These are phyloP conservation scores for Corella eumyota DNA, from an alignment of 23 tunicate genomes.

Conservation along the genomic window DNA sequence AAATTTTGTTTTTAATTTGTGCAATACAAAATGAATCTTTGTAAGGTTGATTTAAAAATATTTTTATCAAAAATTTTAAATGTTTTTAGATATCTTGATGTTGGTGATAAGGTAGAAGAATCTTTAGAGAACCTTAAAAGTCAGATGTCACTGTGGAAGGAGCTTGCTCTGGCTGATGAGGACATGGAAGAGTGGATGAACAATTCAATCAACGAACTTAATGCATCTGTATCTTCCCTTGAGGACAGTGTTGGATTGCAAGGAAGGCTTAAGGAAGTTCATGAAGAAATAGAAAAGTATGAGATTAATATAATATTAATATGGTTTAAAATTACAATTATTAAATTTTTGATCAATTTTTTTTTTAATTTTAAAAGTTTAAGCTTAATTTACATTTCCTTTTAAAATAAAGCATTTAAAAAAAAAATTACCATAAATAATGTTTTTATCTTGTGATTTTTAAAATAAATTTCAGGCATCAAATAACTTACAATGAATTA, in stretches of 20 bases:
- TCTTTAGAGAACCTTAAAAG: constrained; percentile 38
- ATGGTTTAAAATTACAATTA: not conserved
- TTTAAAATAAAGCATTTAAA: not conserved
- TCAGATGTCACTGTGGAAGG: constrained; percentile 68
- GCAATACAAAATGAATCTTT: not conserved
- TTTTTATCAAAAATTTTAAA: not conserved
- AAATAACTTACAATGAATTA: constrained; percentile 29
- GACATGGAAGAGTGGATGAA: constrained; percentile 87
- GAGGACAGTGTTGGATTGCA: constrained; percentile 60
- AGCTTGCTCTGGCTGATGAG: constrained; percentile 66
- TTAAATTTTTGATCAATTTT: no score
- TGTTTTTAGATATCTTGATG: constrained; percentile 68
- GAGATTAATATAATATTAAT: no score
- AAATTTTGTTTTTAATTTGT: not conserved
- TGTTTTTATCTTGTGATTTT: not conserved
- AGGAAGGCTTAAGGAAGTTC: constrained; percentile 32
- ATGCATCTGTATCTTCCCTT: constrained; percentile 75
- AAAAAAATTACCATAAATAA: not conserved
- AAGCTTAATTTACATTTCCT: not conserved
- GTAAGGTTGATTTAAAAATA: not conserved
- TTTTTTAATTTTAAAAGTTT: no score
- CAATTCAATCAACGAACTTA: constrained; percentile 55
- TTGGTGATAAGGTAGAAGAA: constrained; percentile 83
- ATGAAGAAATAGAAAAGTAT: constrained; percentile 59
- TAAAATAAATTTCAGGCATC: constrained; percentile 25